These are phyloP conservation scores for Zaprionus tsacasi DNA, from an alignment of 1,140 invertebrate species.

Conservation along the genomic window DNA sequence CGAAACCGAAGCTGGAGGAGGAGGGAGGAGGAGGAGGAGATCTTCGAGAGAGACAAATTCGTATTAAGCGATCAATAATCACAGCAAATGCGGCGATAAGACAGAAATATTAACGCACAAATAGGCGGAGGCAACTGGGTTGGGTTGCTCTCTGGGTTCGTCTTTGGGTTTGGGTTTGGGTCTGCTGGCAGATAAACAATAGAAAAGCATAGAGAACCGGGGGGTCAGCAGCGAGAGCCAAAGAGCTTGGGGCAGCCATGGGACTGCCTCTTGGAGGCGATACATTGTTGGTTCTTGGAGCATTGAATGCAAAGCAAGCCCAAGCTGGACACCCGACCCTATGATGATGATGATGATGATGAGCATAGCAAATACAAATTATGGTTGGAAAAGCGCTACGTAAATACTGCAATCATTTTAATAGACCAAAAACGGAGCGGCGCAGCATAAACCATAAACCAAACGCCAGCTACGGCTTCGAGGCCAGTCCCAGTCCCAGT, in stretches of 20 bases:
- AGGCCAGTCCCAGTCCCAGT: neutral
- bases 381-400: constrained; percentile 79
- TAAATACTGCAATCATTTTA: constrained; percentile 83
- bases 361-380: constrained; percentile 80
- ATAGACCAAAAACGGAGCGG: constrained; percentile 82
- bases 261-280: constrained; percentile 7
- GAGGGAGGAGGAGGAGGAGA: neutral
- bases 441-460: constrained; percentile 81
- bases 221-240: constrained; percentile 45
- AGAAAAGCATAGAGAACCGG: constrained; percentile 72
- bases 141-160: neutral
- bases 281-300: constrained; percentile 35
- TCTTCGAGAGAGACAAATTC: constrained; percentile 50
- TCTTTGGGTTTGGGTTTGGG: neutral
- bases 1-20: constrained; percentile 27
- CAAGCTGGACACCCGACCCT: constrained; percentile 31
- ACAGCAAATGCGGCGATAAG: constrained; percentile 78
- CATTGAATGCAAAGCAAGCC: constrained; percentile 52
- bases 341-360: constrained; percentile 62
- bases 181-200: constrained; percentile 72
- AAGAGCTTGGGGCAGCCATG: constrained; percentile 54
- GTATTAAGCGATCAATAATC: constrained; percentile 82
- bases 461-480: constrained; percentile 55
- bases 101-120: constrained; percentile 70
- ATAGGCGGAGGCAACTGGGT: constrained; percentile 1